Evolutionary conservation across 2,797 vertebrate species (phyloP).

Genomic region (Galaxias olidus): DNA sequence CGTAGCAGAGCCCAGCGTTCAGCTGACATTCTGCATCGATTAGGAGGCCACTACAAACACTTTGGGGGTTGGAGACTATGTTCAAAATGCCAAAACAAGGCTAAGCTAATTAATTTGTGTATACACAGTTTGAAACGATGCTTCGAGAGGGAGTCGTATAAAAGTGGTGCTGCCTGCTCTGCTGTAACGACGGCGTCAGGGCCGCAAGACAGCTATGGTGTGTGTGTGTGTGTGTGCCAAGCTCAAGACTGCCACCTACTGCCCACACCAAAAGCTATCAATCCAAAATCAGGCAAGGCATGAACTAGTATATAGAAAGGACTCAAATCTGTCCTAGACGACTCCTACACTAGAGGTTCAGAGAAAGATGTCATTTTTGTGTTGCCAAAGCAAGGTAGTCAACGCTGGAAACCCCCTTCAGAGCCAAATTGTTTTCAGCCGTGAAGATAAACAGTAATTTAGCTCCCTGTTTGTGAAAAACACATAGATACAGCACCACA

Average conservation of each 20-base stretch:
- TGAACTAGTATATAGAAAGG: background rate
- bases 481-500: slow-evolving; percentile 38
- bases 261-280: slow-evolving; percentile 27
- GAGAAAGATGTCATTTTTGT: background rate
- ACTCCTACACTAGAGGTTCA: background rate
- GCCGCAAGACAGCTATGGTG: background rate
- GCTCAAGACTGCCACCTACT: slow-evolving; percentile 61
- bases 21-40: slow-evolving; percentile 51
- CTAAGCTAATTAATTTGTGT: no score
- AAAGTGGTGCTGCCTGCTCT: no score
- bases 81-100: no score
- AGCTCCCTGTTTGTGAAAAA: slow-evolving; percentile 51
- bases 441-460: slow-evolving; percentile 18
- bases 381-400: slow-evolving; percentile 9
- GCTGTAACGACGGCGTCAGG: no score
- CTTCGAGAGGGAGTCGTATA: no score
- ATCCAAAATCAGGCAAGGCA: background rate
- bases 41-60: slow-evolving; percentile 28
- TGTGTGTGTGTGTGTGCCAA: no score
- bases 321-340: no score
- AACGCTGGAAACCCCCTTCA: background rate
- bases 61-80: no score
- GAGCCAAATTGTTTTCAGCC: background rate
- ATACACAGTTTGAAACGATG: no score
- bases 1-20: slow-evolving; percentile 43